Conservation (phyloP, 2,113 vertebrate species). For the Dryoscopus gambensis region DNA sequence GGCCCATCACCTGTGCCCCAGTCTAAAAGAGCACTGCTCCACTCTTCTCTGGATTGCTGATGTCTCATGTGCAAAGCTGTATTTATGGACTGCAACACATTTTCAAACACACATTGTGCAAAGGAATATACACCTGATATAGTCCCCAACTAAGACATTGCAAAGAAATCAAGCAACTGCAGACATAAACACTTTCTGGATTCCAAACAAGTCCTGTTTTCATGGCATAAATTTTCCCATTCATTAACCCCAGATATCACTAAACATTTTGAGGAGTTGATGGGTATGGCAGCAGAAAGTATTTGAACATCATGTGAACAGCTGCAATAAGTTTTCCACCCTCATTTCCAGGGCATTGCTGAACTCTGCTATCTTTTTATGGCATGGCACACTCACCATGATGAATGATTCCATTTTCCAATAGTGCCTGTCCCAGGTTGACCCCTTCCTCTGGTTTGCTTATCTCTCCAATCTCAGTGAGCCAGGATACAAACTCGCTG, state of each 20-base stretch:
- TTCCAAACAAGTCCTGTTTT: neutral
- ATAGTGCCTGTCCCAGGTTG: constrained; percentile 92
- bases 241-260: neutral
- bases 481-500: constrained; percentile 97
- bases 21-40: neutral
- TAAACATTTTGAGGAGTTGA: neutral
- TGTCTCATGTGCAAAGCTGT: neutral
- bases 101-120: neutral
- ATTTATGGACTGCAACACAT: neutral
- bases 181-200: neutral
- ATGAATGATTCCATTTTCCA: constrained; percentile 98
- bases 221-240: neutral
- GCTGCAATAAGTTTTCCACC: neutral
- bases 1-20: neutral
- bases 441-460: constrained; percentile 95
- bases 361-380: neutral
- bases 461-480: constrained; percentile 95
- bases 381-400: constrained; percentile 81
- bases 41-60: neutral
- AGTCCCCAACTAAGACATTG: neutral
- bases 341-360: neutral
- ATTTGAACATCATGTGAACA: neutral
- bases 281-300: neutral
- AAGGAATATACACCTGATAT: neutral
- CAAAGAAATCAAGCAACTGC: neutral